Evolutionary conservation across 2,888 invertebrate species (phyloP).

Genomic region (Antheraea yamamai): DNA sequence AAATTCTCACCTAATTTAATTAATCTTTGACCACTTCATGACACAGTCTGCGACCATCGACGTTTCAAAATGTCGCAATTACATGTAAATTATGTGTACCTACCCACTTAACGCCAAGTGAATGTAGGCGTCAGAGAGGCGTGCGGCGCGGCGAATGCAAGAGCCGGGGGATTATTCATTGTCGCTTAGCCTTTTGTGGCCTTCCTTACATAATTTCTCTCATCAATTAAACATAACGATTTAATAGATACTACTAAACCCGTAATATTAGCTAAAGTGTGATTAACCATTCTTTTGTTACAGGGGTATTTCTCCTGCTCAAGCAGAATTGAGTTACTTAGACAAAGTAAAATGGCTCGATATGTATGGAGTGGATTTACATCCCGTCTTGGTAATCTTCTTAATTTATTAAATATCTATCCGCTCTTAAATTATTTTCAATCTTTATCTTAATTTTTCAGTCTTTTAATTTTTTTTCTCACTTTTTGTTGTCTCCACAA

Average conservation of each 20-base stretch:
- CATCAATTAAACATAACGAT: slow-evolving; percentile 60
- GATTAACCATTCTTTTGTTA: slow-evolving; percentile 42
- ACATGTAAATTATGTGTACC: slow-evolving; percentile 79
- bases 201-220: slow-evolving; percentile 48
- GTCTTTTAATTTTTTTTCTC: background rate
- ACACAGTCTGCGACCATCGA: slow-evolving; percentile 66
- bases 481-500: background rate
- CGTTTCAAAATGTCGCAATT: slow-evolving; percentile 72
- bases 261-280: slow-evolving; percentile 28
- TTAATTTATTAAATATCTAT: slow-evolving; percentile 15
- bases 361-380: slow-evolving; percentile 98
- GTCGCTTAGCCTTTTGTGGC: slow-evolving; percentile 57
- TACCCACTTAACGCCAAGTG: slow-evolving; percentile 62
- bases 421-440: no score
- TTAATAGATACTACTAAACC: slow-evolving; percentile 47
- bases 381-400: slow-evolving; percentile 92
- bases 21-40: slow-evolving; percentile 52
- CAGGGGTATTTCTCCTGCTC: slow-evolving; percentile 94
- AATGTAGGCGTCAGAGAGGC: slow-evolving; percentile 46
- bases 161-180: slow-evolving; percentile 54
- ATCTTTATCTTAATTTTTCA: background rate
- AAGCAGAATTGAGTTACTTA: slow-evolving; percentile 96
- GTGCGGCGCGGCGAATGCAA: slow-evolving; percentile 26
- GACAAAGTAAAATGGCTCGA: slow-evolving; percentile 99
- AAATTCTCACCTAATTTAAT: background rate